A percentile compares a stretch with the other conserved stretches of the same genome.
Conservation (phyloP, 37 sponge, comb jelly and placozoan species). For the Ephydatia muelleri region DNA sequence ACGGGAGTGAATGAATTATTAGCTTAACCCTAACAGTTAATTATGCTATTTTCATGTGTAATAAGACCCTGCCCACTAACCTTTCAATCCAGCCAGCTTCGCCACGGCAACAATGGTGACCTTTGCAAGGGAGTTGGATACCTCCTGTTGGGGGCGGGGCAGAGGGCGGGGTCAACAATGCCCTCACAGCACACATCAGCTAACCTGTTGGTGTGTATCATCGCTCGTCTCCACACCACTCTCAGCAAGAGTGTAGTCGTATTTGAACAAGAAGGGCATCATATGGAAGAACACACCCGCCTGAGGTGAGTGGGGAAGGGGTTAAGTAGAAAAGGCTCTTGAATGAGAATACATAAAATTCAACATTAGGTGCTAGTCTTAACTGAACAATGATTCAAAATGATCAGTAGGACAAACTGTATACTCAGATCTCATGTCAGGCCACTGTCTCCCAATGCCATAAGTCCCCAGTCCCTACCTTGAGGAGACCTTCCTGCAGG, state of each 20-base stretch:
- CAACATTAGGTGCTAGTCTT: too few species aligned
- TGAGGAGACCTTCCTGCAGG: constrained; percentile 91
- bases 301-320: constrained; percentile 32
- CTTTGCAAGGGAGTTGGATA: constrained; percentile 91
- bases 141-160: constrained; percentile 50
- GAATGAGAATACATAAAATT: background rate
- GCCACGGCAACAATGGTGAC: constrained; percentile 71
- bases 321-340: background rate
- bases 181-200: background rate
- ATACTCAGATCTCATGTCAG: too few species aligned
- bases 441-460: too few species aligned
- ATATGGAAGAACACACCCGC: constrained; percentile 89
- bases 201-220: constrained; percentile 87
- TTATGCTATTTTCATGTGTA: too few species aligned
- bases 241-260: constrained; percentile 99
- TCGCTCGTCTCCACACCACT: constrained; percentile 91
- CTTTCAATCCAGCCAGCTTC: constrained; percentile 75
- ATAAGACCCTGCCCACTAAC: constrained; percentile 40
- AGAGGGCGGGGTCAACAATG: background rate
- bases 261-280: constrained; percentile 88
- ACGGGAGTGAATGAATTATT: too few species aligned
- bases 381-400: too few species aligned
- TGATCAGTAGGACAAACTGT: too few species aligned
- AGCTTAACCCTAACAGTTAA: too few species aligned
- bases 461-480: too few species aligned